phyloP scores from a whole-genome alignment of 2,797 vertebrate species.

The Manis javanica region DNA sequence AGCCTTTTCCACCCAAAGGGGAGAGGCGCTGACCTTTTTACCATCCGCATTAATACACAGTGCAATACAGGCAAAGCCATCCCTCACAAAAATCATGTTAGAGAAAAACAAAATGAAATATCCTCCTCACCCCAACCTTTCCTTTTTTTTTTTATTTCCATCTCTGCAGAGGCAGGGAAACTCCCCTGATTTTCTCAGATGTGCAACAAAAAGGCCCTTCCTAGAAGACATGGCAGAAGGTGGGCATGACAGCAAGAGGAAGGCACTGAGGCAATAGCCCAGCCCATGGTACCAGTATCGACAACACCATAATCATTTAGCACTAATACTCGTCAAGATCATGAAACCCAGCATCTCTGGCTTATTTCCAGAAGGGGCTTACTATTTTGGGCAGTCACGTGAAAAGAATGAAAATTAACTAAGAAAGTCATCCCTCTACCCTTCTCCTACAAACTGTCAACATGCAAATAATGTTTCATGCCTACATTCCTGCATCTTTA shows the following conservation, averaged over 20 bases:
- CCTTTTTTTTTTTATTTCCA: accelerated
- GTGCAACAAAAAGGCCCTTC: neutral
- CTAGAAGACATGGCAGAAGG: neutral
- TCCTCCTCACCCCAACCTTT: neutral
- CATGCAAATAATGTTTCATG: neutral
- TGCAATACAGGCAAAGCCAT: neutral
- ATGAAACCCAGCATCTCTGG: neutral
- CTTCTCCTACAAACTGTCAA: neutral
- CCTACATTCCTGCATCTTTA: neutral
- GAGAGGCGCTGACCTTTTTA: neutral
- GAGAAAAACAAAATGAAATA: neutral
- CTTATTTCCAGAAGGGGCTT: neutral
- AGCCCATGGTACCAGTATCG: neutral
- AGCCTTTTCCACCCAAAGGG: neutral
- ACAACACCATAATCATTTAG: neutral
- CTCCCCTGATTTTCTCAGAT: conserved; percentile 1
- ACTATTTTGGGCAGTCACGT: neutral
- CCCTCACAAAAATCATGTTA: neutral
- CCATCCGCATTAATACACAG: neutral
- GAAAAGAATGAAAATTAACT: conserved; percentile 1
- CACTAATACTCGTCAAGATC: neutral
- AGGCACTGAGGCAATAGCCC: neutral
- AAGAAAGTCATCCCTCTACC: neutral
- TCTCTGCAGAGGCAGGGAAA: neutral
- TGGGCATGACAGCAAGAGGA: neutral